Base-by-base conservation (phyloP, 2,888 invertebrate species). In the Dioctria rufipes region DNA sequence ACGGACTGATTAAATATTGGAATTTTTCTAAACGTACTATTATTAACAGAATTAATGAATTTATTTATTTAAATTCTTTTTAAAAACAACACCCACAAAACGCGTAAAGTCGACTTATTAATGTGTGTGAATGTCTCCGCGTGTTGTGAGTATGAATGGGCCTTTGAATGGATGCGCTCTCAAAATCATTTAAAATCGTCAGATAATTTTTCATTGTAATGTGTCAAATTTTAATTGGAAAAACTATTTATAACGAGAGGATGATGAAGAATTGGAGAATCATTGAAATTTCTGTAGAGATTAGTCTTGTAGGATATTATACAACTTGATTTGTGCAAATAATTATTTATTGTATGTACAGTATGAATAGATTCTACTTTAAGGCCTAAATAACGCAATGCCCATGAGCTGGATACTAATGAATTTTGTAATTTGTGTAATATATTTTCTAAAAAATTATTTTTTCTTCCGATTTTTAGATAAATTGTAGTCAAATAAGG, bases 1-100 rank as follows among this genome's bases (percentile, higher is more conserved):
- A 66, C 51, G 77, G 77, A 77, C 77, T 77, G 77, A 77, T 49
- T 77, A 63, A 77, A 77, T 77, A 63, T 63, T 77, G 61, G 46
- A 63, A 77, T 63, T 63, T 63, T 77, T 77, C 60, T 77, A 63
- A 77, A 25, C 63, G 49, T 77, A 77, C 46, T 63, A 63, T 46
- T 61, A 77, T 77, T 77, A 77, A 63, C 77, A 63, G 13, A 77
- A 49, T 37, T 63, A 63, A 77, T 63, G 63, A 63, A 77, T 63
- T 63, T 63, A 77, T 46, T 58, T 73, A 58, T 73, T 73, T 73
- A 60, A 73, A 73, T 73, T 73, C 49, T 54, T 13, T 58, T 51
- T 51, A 51, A 51, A 58, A 58, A 58, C 25, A 25, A 58, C 5
- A 11, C 25, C 25, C 11, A 13, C 8, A 58, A 58, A 13, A 25